A percentile compares a stretch with the other conserved stretches of the same genome.
Evolutionary conservation across 2,888 invertebrate genomes (phyloP).

Genomic region (Oegoconia quadripuncta): DNA sequence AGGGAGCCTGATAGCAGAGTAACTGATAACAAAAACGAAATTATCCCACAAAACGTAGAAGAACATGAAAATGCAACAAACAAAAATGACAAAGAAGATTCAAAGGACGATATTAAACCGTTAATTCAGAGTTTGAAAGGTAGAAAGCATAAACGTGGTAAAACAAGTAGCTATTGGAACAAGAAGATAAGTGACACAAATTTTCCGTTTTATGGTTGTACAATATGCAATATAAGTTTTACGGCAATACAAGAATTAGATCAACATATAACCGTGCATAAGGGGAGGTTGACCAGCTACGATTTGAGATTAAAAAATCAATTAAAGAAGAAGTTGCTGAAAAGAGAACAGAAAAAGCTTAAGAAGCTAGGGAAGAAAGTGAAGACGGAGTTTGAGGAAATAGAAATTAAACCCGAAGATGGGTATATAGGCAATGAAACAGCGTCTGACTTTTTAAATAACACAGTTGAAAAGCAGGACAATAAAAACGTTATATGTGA

Average conservation of each 20-base stretch:
- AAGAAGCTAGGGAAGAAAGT: slow-evolving; percentile 36
- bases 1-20: background rate
- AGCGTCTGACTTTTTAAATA: slow-evolving; percentile 31
- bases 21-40: background rate
- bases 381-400: slow-evolving; percentile 33
- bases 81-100: background rate
- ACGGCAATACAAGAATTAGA: slow-evolving; percentile 47
- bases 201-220: slow-evolving; percentile 63
- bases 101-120: slow-evolving; percentile 1
- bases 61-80: background rate
- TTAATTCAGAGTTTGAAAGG: background rate
- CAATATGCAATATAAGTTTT: slow-evolving; percentile 59
- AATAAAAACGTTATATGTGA: slow-evolving; percentile 19
- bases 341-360: slow-evolving; percentile 48
- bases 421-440: slow-evolving; percentile 63
- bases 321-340: slow-evolving; percentile 47
- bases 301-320: slow-evolving; percentile 56
- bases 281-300: slow-evolving; percentile 62
- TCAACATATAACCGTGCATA: slow-evolving; percentile 55
- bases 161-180: slow-evolving; percentile 51
- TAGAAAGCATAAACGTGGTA: slow-evolving; percentile 27
- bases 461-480: slow-evolving; percentile 14
- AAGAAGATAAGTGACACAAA: slow-evolving; percentile 55
- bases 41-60: background rate
- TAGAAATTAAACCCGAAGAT: slow-evolving; percentile 67